Conservation (phyloP, 2,888 invertebrate species). For the Melangyna quadrimaculata region DNA sequence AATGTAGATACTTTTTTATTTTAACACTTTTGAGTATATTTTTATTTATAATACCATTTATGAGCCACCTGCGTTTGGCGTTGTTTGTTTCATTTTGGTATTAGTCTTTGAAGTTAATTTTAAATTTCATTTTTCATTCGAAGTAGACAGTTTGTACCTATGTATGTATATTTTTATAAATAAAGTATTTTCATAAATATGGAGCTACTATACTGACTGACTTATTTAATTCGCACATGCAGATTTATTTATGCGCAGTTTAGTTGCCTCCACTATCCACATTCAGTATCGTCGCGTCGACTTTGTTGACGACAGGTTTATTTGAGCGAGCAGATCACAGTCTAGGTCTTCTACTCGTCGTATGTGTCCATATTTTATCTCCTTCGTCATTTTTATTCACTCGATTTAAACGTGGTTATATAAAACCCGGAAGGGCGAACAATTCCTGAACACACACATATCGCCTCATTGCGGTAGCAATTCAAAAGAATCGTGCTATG, state of each 20-base stretch:
- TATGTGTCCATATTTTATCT: slow-evolving; percentile 43
- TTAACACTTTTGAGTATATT: not conserved
- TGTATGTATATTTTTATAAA: not conserved
- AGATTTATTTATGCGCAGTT: slow-evolving; percentile 50
- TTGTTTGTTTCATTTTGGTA: not conserved
- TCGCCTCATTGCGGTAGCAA: slow-evolving; percentile 49
- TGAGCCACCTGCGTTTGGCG: slow-evolving; percentile 8
- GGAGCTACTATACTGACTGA: not conserved
- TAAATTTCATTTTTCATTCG: slow-evolving; percentile 23
- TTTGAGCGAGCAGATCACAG: slow-evolving; percentile 26
- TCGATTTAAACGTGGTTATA: slow-evolving; percentile 39
- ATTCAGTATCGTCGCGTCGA: not conserved
- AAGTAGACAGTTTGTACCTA: not conserved
- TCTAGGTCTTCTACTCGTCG: not conserved
- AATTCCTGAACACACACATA: slow-evolving; percentile 18
- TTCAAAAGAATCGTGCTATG: slow-evolving; percentile 67
- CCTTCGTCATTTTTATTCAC: slow-evolving; percentile 6
- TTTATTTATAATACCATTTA: too few relatives aligned
- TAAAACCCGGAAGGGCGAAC: slow-evolving; percentile 42
- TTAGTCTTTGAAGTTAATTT: slow-evolving; percentile 58
- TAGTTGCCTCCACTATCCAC: not conserved
- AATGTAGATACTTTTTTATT: not conserved
- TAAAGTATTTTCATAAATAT: not conserved
- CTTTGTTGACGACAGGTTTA: not conserved
- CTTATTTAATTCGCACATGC: slow-evolving; percentile 11